Percentiles rank a stretch among this genome's conserved stretches.
Evolutionary conservation across 1,140 invertebrate genomes (phyloP).

Genomic region (Drosophila ananassae): DNA sequence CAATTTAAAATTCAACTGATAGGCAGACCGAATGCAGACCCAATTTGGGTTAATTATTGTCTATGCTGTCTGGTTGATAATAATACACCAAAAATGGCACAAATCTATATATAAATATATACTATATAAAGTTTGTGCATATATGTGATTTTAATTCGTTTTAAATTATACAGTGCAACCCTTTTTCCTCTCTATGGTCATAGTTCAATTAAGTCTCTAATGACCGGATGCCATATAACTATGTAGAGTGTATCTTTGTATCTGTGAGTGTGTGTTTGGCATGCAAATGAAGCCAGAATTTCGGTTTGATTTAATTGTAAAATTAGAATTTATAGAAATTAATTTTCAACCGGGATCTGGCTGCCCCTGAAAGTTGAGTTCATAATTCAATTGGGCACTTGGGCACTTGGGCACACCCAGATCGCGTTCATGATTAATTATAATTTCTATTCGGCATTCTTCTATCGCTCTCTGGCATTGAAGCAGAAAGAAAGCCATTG

Average conservation of each 20-base stretch:
- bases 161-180: conserved; percentile 75
- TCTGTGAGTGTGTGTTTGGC: conserved; percentile 18
- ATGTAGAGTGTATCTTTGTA: background rate
- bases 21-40: conserved; percentile 33
- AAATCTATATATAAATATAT: conserved; percentile 7
- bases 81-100: conserved; percentile 51
- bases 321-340: conserved; percentile 33
- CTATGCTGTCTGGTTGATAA: conserved; percentile 22
- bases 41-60: conserved; percentile 42
- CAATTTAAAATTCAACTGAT: conserved; percentile 41
- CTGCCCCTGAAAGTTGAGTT: conserved; percentile 1
- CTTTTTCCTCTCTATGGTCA: conserved; percentile 62
- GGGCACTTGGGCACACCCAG: conserved; percentile 15
- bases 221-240: conserved; percentile 54
- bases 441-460: conserved; percentile 47
- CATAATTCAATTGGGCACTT: conserved; percentile 33
- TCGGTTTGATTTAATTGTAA: conserved; percentile 27
- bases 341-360: conserved; percentile 17
- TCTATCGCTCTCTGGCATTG: conserved; percentile 24
- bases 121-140: conserved; percentile 31
- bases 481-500: conserved; percentile 32
- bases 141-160: conserved; percentile 68
- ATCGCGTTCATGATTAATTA: conserved; percentile 57
- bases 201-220: conserved; percentile 77
- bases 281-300: conserved; percentile 63